Conservation (phyloP, 2,797 vertebrate species). For the Borostomias antarcticus region DNA sequence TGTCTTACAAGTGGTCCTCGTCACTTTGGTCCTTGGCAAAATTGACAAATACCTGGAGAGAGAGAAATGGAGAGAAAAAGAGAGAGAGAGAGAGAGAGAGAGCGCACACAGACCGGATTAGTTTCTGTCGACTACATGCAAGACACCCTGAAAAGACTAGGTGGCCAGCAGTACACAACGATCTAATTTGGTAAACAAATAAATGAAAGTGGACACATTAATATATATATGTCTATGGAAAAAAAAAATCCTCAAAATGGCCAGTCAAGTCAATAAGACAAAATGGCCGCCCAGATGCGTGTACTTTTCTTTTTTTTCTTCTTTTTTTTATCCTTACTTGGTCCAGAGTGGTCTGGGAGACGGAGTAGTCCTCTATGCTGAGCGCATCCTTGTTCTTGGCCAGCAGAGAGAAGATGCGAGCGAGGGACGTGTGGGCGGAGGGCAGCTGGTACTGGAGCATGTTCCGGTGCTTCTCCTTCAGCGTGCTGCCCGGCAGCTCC, state of each 20-base stretch:
- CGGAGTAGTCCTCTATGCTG: conserved; percentile 97
- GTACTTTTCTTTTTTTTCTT: too few species aligned
- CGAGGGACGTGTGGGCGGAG: conserved; percentile 88
- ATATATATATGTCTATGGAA: too few species aligned
- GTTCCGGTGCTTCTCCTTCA: conserved; percentile 95
- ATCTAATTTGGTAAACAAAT: too few species aligned
- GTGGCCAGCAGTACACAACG: too few species aligned
- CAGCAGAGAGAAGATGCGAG: conserved; percentile 95
- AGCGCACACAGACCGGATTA: too few species aligned
- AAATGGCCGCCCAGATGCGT: background rate
- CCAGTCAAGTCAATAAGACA: too few species aligned
- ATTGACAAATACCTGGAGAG: conserved; percentile 96
- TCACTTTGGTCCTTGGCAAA: conserved; percentile 99
- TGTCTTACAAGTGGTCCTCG: conserved; percentile 94
- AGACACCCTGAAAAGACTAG: too few species aligned
- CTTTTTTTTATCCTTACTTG: conserved; percentile 94
- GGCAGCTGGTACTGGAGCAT: conserved; percentile 98
- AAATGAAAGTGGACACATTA: too few species aligned
- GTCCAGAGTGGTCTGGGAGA: conserved; percentile 98
- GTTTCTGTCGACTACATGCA: too few species aligned
- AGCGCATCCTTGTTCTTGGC: conserved; percentile 91
- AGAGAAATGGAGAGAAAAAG: background rate
- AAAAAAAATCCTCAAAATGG: too few species aligned
- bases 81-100: background rate
- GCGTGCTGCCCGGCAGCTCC: conserved; percentile 89